Evolutionary conservation across 1,140 invertebrate genomes (phyloP).

Genomic region (Zophobas atratus): DNA sequence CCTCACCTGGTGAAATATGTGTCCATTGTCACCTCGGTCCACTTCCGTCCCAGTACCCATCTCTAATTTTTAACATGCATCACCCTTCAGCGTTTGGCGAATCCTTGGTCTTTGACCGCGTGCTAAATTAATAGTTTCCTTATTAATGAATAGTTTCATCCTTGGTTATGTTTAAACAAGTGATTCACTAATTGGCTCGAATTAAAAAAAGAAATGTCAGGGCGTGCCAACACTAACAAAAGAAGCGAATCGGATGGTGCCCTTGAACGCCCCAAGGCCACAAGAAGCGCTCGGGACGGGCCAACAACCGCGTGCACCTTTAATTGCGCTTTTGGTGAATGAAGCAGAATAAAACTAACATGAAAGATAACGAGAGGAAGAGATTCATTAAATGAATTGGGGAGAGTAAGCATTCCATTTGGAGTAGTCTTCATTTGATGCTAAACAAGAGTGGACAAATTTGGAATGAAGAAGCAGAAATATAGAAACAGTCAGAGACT

Average conservation of each 20-base stretch:
- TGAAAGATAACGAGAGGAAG: too few relatives aligned
- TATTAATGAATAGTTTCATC: constrained; percentile 42
- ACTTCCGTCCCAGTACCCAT: too few relatives aligned
- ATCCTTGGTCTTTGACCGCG: constrained; percentile 39
- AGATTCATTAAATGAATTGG: too few relatives aligned
- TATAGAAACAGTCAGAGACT: too few relatives aligned
- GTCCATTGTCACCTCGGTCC: too few relatives aligned
- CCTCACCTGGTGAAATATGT: too few relatives aligned
- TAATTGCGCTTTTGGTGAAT: background rate
- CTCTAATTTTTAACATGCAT: background rate
- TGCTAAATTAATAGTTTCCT: constrained; percentile 41
- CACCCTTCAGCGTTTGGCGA: constrained; percentile 13
- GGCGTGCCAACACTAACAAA: constrained; percentile 16
- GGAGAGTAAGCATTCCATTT: too few relatives aligned
- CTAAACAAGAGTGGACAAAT: too few relatives aligned
- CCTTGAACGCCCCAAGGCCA: constrained; percentile 17
- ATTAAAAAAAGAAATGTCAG: constrained; percentile 30
- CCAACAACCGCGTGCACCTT: constrained; percentile 29
- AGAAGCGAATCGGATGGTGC: constrained; percentile 2
- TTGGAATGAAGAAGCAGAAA: too few relatives aligned
- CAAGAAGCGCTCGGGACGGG: constrained; percentile 20
- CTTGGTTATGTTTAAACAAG: constrained; percentile 34
- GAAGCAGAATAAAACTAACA: background rate
- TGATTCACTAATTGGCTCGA: constrained; percentile 28
- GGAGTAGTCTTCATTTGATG: too few relatives aligned